Percentiles rank a stretch among this genome's conserved stretches.
Conservation (phyloP, 2,113 vertebrate species). For the Lepus europaeus region DNA sequence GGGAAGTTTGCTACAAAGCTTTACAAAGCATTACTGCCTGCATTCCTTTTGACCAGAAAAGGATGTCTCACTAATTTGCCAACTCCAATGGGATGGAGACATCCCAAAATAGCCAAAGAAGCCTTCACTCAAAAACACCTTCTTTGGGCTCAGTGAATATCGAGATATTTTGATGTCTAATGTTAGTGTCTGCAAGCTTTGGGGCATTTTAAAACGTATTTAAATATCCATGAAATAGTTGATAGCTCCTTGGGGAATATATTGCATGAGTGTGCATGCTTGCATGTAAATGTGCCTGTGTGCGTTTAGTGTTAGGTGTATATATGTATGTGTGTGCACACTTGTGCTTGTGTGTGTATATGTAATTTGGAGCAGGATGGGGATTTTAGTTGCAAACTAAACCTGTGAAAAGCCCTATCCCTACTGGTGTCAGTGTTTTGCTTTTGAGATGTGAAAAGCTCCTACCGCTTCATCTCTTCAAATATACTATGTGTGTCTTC, state of each 20-base stretch:
- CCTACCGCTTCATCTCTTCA: background rate
- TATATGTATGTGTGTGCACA: background rate
- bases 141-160: slow-evolving; percentile 4
- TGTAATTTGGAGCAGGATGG: background rate
- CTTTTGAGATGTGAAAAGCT: slow-evolving; percentile 2
- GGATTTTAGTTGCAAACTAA: background rate
- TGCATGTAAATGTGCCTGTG: background rate
- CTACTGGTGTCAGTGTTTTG: background rate
- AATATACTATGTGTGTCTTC: background rate
- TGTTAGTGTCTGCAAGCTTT: background rate
- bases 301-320: too few relatives aligned
- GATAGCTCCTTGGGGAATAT: background rate
- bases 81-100: background rate
- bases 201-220: background rate
- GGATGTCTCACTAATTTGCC: background rate
- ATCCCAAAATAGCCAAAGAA: background rate
- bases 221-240: background rate
- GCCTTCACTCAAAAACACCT: background rate
- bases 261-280: too few relatives aligned
- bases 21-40: background rate
- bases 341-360: background rate
- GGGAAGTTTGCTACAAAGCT: background rate
- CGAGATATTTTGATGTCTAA: background rate
- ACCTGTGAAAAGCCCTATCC: background rate
- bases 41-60: slow-evolving; percentile 23